phyloP scores from a whole-genome alignment of 2,113 vertebrate genomes.

The Craseonycteris thonglongyai region DNA sequence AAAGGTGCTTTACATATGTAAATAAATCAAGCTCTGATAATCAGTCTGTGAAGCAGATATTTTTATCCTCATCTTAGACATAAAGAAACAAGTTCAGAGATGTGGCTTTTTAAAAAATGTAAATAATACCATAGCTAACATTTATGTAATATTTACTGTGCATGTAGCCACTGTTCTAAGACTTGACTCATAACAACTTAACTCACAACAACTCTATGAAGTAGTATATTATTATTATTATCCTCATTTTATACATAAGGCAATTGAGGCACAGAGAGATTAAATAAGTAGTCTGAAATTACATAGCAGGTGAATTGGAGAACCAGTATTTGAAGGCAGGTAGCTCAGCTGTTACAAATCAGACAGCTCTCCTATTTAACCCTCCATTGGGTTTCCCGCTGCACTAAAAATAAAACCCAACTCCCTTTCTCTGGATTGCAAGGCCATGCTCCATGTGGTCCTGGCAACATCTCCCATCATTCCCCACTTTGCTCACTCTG shows the following conservation, averaged over 20 bases:
- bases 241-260: background rate
- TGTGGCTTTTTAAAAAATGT: background rate
- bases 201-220: background rate
- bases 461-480: background rate
- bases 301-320: background rate
- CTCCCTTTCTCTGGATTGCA: background rate
- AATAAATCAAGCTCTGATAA: background rate
- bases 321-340: background rate
- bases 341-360: background rate
- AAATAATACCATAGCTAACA: background rate
- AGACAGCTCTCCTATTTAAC: background rate
- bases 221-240: slow-evolving; percentile 4
- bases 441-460: background rate
- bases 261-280: background rate
- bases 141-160: background rate
- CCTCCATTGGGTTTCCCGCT: background rate
- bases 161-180: background rate
- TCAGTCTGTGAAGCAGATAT: background rate
- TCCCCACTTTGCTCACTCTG: background rate
- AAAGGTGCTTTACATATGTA: background rate
- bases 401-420: slow-evolving; percentile 15
- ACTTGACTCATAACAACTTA: background rate
- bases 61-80: background rate
- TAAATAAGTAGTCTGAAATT: background rate
- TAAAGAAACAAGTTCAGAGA: background rate